Conservation (phyloP, 2,888 invertebrate genomes). For the Drosophila pegasa region DNA sequence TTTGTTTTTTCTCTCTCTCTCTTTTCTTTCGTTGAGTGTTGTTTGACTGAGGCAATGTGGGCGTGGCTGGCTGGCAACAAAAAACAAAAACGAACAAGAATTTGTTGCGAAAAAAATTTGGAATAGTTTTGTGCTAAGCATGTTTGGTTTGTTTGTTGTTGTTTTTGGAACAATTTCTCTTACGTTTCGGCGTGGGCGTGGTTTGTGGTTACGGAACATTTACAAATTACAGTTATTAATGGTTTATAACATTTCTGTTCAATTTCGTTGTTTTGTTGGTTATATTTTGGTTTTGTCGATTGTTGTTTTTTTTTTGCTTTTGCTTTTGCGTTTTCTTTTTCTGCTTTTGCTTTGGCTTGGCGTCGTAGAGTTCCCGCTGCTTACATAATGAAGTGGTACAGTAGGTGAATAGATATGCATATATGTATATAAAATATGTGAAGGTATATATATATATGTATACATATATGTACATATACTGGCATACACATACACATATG, state of each 20-base stretch:
- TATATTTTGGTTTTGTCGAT: constrained; percentile 48
- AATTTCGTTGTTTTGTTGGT: constrained; percentile 56
- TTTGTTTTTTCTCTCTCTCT: constrained; percentile 1
- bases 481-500: constrained; percentile 41
- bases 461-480: constrained; percentile 20
- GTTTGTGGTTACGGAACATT: constrained; percentile 65
- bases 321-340: constrained; percentile 41
- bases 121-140: constrained; percentile 30
- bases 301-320: constrained; percentile 33
- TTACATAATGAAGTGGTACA: constrained; percentile 78
- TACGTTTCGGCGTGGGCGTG: constrained; percentile 68
- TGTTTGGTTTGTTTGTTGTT: constrained; percentile 13
- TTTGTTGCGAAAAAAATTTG: constrained; percentile 34
- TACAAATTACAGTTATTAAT: constrained; percentile 59
- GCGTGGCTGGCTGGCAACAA: constrained; percentile 44
- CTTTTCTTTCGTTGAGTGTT: constrained; percentile 7
- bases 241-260: constrained; percentile 76
- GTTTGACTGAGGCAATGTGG: constrained; percentile 21
- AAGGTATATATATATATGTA: constrained; percentile 43
- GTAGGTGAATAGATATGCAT: constrained; percentile 76
- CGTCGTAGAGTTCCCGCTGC: constrained; percentile 66
- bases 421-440: constrained; percentile 58
- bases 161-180: constrained; percentile 63
- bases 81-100: constrained; percentile 29
- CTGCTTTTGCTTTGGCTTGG: constrained; percentile 55